Conservation (phyloP, 53 echinoderm and acorn worm genomes). For the Holothuria leucospilota region DNA sequence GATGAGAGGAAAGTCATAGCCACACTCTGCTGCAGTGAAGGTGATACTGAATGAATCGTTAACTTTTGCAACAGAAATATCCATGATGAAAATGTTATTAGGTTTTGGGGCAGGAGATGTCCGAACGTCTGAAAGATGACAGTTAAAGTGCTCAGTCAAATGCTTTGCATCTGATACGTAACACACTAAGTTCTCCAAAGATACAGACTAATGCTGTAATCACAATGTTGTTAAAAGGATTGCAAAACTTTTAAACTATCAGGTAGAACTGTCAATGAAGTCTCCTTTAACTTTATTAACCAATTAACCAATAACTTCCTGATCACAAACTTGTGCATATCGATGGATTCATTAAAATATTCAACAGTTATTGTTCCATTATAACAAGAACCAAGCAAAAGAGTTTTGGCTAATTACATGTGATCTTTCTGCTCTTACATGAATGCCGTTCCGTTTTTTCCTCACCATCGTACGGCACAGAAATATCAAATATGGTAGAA, state of each 20-base stretch:
- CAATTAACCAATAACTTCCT: neutral
- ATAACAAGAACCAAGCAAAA: too few species aligned
- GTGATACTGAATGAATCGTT: conserved; percentile 56
- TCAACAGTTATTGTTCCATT: too few species aligned
- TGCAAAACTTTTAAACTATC: too few species aligned
- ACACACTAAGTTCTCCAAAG: too few species aligned
- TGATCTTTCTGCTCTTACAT: conserved; percentile 58
- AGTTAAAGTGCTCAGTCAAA: neutral
- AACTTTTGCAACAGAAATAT: conserved; percentile 64
- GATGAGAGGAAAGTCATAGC: conserved; percentile 70
- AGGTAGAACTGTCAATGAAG: neutral
- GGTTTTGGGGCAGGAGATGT: conserved; percentile 63
- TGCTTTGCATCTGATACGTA: too few species aligned
- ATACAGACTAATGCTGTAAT: too few species aligned
- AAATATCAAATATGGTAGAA: too few species aligned
- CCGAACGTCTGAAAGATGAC: conserved; percentile 42
- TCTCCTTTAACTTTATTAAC: conserved; percentile 55
- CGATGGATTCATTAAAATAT: too few species aligned
- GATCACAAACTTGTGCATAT: too few species aligned
- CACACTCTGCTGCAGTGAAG: conserved; percentile 73
- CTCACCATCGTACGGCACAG: too few species aligned
- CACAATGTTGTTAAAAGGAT: too few species aligned
- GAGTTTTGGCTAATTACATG: too few species aligned
- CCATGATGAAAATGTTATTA: conserved; percentile 66
- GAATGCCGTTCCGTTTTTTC: conserved; percentile 49